Evolutionary conservation across 2,113 vertebrate genomes (phyloP).

Genomic region (Numenius arquata): DNA sequence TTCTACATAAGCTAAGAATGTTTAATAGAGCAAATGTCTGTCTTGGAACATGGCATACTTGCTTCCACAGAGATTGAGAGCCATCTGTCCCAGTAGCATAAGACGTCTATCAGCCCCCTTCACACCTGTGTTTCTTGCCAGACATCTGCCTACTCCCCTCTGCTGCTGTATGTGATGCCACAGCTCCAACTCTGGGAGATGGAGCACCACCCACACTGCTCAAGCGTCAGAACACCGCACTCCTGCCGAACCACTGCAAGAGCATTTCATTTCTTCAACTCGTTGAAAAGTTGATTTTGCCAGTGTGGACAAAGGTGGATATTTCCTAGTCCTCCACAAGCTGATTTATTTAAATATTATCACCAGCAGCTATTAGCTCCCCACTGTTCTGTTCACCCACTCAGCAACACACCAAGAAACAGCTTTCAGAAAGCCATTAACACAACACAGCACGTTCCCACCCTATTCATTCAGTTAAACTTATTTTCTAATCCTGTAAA

Average conservation of each 20-base stretch:
- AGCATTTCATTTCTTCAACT: not conserved
- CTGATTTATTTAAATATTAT: not conserved
- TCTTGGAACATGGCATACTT: not conserved
- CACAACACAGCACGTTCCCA: not conserved
- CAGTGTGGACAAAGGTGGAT: not conserved
- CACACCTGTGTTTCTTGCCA: not conserved
- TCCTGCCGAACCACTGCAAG: not conserved
- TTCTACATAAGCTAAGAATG: not conserved
- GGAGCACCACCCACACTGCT: not conserved
- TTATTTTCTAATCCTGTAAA: constrained; percentile 21
- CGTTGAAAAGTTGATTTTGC: not conserved
- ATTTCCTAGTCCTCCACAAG: not conserved
- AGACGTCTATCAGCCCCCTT: not conserved
- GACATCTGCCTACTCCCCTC: constrained; percentile 11
- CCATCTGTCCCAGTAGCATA: constrained; percentile 24
- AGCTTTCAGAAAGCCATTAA: not conserved
- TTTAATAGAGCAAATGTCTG: not conserved
- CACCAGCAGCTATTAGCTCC: not conserved
- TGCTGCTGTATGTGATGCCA: accelerated
- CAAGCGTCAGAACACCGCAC: accelerated
- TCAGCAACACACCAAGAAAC: not conserved
- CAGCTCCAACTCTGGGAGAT: accelerated
- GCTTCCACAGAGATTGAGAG: not conserved
- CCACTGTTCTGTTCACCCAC: not conserved
- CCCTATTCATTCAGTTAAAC: not conserved